Base-by-base conservation (phyloP, 2,113 vertebrate species). In the Papio anubis region DNA sequence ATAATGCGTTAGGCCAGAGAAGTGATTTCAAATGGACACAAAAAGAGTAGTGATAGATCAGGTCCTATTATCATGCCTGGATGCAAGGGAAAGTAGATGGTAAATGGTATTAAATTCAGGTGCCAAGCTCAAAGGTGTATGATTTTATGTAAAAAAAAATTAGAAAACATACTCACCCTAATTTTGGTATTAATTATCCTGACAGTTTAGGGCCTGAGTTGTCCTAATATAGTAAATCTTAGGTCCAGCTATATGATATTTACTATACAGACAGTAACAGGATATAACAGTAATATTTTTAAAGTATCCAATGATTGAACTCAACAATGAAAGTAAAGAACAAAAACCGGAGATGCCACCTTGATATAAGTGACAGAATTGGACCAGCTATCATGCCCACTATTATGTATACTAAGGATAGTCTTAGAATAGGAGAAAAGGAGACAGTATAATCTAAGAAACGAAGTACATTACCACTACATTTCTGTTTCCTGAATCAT, bases 11-110 rank as follows among this genome's bases (percentile, higher is more conserved):
- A 93, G 96, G 40, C 43, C 88, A 32, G 43, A 70, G 50, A 80
- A 96, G n/a, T 92, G 84, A 98, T 93, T 97, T 93, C 83, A 93
- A 96, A 88, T 55, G 76, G 79, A 97, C 38, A 93, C 68, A 94
- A 82, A 96, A 96, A 97, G 27, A 27, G 13, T 43, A 95, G 35
- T 73, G 52, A 93, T 93, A 83, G 43, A 82, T 38, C 52, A 83
- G 57, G 30, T 88, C 30, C 88, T 89, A 84, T 92, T 91, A 97
- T 94, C 61, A 83, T 52, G 48, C 8, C 38, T 83, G 18, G 70
- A 57, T 94, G 20, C 52, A 92, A 91, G 79, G 94, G 85, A 88
- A 91, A 83, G 52, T 91, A 94, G 52, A 84, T 43, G 50, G 75
- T 45, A 92, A 94, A 86, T 73, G 57, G n/a, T 88, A 96, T 95